Evolutionary conservation across 2,888 invertebrate species (phyloP), one percentile per base, ranked within the genome.

Genomic region (Archaeoteleia sp.): DNA sequence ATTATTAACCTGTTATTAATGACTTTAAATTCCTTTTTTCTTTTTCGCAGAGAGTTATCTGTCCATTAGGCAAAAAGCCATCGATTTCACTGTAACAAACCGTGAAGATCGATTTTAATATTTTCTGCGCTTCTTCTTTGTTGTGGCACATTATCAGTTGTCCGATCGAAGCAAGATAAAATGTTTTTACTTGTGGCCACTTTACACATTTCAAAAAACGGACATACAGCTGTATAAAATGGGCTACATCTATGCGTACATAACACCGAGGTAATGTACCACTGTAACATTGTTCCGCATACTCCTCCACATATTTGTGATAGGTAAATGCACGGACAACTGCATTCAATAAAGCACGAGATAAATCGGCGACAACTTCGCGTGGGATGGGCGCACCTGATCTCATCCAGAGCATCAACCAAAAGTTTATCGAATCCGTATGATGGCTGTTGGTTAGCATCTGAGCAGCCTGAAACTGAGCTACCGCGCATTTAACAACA

Each of bases 201-300:
- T 20, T 34, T 6, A 35, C 14, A 1, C n/a, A 2, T 23, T 48
- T 35, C 7, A 48, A n/a, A 2, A 35, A 20, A 6, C 48, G 34
- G 4, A 15, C 12, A 35, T 34, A 48, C 3, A 34, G 12, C 0
- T 48, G 15, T 1, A 48, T 8, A 13, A 48, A 34, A 23, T 48
- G 48, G 2, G 48, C 48, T 2, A 35, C 25, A 9, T 48, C 48
- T 13, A 35, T 23, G 8, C 46, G 30, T 1, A 46, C 7, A n/a
- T 32, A 46, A 5, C 5, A 14, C 6, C 17, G 1, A 1, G 46
- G 32, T 14, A 46, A 15, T 7, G 1, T 8, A 29, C 15, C n/a
- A 3, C 1, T 10, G 1, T 40, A 12, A 12, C 32, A 32, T 2
- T 6, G 1, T 12, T 32, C 32, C 1, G 32, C 32, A 32, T 32